A percentile compares a stretch with the other conserved stretches of the same genome.
These are phyloP conservation scores for Isaurus tuberculatus DNA, from an alignment of 92 coral and sea anemone species.

Conservation along the genomic window DNA sequence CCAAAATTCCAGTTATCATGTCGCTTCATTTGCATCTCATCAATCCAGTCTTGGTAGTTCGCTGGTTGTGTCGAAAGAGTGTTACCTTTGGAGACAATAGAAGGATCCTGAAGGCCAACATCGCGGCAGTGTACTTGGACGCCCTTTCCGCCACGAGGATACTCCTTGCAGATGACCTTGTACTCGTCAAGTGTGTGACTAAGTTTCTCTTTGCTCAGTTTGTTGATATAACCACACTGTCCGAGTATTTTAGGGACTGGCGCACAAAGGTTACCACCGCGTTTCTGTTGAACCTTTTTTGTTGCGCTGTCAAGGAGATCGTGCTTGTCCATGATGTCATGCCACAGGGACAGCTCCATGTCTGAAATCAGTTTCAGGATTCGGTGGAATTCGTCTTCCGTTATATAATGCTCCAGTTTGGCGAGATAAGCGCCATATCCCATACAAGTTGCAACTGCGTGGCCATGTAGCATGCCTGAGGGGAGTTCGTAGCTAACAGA, in stretches of 20 bases:
- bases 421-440: slow-evolving; percentile 77
- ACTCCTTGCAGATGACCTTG: slow-evolving; percentile 61
- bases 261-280: slow-evolving; percentile 76
- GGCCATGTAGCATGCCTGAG: slow-evolving; percentile 80
- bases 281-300: slow-evolving; percentile 56
- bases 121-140: slow-evolving; percentile 75
- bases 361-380: slow-evolving; percentile 64
- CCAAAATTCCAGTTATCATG: background rate
- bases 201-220: slow-evolving; percentile 64
- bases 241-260: slow-evolving; percentile 80
- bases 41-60: slow-evolving; percentile 55
- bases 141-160: slow-evolving; percentile 67
- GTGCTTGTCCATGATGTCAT: slow-evolving; percentile 66
- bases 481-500: slow-evolving; percentile 74
- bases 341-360: slow-evolving; percentile 74
- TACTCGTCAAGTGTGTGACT: slow-evolving; percentile 59
- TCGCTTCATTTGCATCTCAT: slow-evolving; percentile 40
- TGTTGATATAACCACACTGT: slow-evolving; percentile 66
- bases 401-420: slow-evolving; percentile 56
- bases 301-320: slow-evolving; percentile 47
- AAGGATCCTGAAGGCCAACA: slow-evolving; percentile 73
- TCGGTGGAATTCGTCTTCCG: slow-evolving; percentile 57
- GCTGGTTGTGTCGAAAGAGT: too few relatives aligned
- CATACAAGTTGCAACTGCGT: slow-evolving; percentile 79
- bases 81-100: too few relatives aligned